These are phyloP conservation scores for Chloroclystis v-ata DNA, from an alignment of 2,888 invertebrate genomes.

Conservation along the genomic window DNA sequence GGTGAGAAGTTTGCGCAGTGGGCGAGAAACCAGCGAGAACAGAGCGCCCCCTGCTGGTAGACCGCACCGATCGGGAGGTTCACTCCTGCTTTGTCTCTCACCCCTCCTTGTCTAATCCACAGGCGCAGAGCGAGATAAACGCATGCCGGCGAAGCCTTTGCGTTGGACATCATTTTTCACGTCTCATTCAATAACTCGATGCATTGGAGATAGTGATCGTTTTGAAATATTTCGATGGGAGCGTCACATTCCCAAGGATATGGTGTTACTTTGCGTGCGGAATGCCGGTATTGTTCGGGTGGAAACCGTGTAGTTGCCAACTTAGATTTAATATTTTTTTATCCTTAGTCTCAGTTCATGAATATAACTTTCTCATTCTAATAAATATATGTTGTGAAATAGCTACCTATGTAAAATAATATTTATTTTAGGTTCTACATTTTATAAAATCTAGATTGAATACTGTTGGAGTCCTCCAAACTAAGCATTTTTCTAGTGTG, in stretches of 20 bases:
- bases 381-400: too few species aligned
- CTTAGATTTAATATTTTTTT: too few species aligned
- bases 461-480: too few species aligned
- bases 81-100: conserved; percentile 65
- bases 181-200: conserved; percentile 77
- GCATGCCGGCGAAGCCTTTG: conserved; percentile 68
- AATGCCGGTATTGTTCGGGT: conserved; percentile 39
- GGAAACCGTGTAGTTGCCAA: too few species aligned
- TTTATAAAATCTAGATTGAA: too few species aligned
- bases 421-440: too few species aligned
- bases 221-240: conserved; percentile 75
- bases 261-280: conserved; percentile 77
- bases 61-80: conserved; percentile 58
- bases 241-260: conserved; percentile 74
- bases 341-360: too few species aligned
- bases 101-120: conserved; percentile 42
- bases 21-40: conserved; percentile 47
- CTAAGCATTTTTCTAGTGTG: too few species aligned
- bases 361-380: too few species aligned
- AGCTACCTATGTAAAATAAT: too few species aligned
- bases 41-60: conserved; percentile 61
- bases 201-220: conserved; percentile 75
- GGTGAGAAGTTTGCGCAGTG: conserved; percentile 59
- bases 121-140: conserved; percentile 41
- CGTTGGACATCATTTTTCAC: conserved; percentile 75